Conservation (phyloP, 2,113 vertebrate species). For the Dipodomys merriami region DNA sequence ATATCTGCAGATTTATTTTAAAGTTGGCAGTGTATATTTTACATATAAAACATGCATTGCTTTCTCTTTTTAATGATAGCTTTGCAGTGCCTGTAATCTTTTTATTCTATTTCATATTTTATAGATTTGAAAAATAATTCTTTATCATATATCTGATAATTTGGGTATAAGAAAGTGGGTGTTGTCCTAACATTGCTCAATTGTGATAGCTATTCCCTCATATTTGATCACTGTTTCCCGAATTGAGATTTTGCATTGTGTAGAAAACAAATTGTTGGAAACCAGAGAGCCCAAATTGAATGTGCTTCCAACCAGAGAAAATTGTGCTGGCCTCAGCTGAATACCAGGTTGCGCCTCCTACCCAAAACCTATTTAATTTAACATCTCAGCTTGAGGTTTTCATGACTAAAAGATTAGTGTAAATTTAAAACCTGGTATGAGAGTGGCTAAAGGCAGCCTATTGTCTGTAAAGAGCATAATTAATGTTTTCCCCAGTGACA, state of each 20-base stretch:
- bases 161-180: neutral
- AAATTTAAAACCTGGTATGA: conserved; percentile 26
- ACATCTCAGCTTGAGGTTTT: conserved; percentile 1
- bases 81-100: neutral
- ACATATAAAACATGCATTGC: neutral
- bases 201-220: neutral
- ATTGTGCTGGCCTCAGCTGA: neutral
- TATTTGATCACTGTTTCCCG: neutral
- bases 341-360: neutral
- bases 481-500: neutral
- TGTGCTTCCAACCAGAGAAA: neutral
- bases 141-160: neutral
- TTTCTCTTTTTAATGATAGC: neutral
- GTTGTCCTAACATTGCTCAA: neutral
- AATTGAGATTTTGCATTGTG: neutral
- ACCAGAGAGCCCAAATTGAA: neutral
- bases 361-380: neutral
- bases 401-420: neutral
- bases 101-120: neutral
- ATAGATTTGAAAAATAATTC: neutral
- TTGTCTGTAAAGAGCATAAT: neutral
- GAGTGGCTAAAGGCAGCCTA: neutral
- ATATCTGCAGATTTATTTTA: neutral
- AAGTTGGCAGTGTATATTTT: neutral
- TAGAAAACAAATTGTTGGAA: neutral